phyloP scores from a whole-genome alignment of 2,888 invertebrate species.

The Drosophila cracens region DNA sequence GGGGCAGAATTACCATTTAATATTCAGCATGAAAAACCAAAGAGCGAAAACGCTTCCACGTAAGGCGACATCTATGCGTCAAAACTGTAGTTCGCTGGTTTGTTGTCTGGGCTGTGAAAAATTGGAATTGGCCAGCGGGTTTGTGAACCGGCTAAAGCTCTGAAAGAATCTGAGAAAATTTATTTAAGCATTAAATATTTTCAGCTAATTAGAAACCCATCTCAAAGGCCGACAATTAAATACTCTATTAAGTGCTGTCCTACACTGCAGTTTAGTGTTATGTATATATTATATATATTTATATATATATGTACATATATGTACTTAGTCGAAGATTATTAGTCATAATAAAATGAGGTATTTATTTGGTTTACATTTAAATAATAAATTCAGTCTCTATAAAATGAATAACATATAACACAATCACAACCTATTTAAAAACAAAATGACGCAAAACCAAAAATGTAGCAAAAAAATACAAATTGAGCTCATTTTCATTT shows the following conservation, averaged over 20 bases:
- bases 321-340: neutral
- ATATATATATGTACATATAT: neutral
- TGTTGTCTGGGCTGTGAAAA: slow-evolving; percentile 6
- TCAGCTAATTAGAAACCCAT: neutral
- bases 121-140: neutral
- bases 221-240: neutral
- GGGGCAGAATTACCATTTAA: neutral
- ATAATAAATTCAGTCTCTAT: too few relatives aligned
- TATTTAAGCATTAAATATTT: neutral
- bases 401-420: slow-evolving; percentile 19
- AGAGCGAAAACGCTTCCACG: neutral
- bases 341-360: neutral
- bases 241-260: neutral
- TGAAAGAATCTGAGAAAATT: neutral
- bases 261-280: neutral
- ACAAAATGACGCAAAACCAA: slow-evolving; percentile 38
- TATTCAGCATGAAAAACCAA: neutral
- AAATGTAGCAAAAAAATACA: neutral
- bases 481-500: slow-evolving; percentile 18
- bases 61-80: slow-evolving; percentile 41
- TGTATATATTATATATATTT: neutral
- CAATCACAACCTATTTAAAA: slow-evolving; percentile 21
- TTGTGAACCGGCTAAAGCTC: slow-evolving; percentile 32
- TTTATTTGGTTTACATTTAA: neutral
- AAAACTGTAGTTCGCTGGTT: neutral